A percentile compares a stretch with the other conserved stretches of the same genome.
These are phyloP conservation scores for Xestia sexstrigata DNA, from an alignment of 2,888 invertebrate genomes.

Conservation along the genomic window DNA sequence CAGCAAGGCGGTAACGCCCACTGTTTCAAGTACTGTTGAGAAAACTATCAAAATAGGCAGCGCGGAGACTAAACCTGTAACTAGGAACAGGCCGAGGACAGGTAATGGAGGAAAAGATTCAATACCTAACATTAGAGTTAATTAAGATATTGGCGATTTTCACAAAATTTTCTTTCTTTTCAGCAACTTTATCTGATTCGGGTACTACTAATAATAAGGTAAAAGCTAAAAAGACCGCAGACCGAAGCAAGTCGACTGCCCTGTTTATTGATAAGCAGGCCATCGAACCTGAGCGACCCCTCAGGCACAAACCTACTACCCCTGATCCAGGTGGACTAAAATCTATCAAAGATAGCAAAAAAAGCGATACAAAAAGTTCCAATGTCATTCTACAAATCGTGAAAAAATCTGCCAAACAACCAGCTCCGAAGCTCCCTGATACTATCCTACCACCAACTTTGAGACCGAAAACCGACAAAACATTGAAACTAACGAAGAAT, in stretches of 20 bases:
- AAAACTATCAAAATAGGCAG: conserved; percentile 89
- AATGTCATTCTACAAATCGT: conserved; percentile 85
- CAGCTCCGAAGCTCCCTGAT: conserved; percentile 69
- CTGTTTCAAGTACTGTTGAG: conserved; percentile 74
- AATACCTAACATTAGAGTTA: neutral
- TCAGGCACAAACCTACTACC: conserved; percentile 75
- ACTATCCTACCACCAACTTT: conserved; percentile 83
- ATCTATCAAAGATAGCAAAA: conserved; percentile 70
- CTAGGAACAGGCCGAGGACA: conserved; percentile 87
- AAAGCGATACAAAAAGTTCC: conserved; percentile 75
- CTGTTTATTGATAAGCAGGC: conserved; percentile 74
- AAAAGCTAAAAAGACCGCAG: conserved; percentile 74
- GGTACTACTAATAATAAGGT: conserved; percentile 72
- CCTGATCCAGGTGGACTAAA: conserved; percentile 78
- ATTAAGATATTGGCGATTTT: neutral
- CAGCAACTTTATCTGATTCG: conserved; percentile 73
- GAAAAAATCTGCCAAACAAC: conserved; percentile 79
- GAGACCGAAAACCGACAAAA: conserved; percentile 79
- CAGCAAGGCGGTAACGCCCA: conserved; percentile 85
- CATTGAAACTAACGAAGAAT: conserved; percentile 81
- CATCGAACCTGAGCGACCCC: conserved; percentile 78
- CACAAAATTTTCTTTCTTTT: conserved; percentile 34
- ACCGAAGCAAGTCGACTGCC: conserved; percentile 74
- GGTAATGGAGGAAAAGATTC: conserved; percentile 71
- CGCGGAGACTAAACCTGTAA: conserved; percentile 88